A percentile compares a stretch with the other conserved stretches of the same genome.
Conservation (phyloP, 2,113 vertebrate species). For the Odocoileus virginianus region DNA sequence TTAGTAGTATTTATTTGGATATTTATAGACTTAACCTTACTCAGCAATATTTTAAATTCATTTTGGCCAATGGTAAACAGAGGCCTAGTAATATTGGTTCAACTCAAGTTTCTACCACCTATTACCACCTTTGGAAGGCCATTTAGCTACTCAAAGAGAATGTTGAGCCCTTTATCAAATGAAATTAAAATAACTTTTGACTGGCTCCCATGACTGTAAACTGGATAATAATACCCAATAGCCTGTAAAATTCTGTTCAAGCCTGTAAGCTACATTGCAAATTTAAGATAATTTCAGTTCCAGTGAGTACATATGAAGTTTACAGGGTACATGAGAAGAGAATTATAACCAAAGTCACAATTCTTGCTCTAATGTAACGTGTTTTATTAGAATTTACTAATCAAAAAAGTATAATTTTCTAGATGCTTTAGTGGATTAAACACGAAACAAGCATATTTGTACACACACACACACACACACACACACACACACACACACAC, state of each 20-base stretch:
- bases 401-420: background rate
- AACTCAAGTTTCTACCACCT: background rate
- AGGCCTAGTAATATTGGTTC: background rate
- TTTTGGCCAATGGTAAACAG: background rate
- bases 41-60: background rate
- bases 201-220: background rate
- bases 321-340: background rate
- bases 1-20: background rate
- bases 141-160: background rate
- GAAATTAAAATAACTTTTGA: background rate
- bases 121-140: background rate
- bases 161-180: background rate
- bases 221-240: background rate
- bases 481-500: background rate
- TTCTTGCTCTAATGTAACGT: background rate
- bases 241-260: background rate
- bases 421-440: background rate
- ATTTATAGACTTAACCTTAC: background rate
- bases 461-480: rapidly evolving
- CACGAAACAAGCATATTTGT: background rate
- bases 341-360: background rate
- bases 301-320: background rate
- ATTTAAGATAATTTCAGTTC: background rate
- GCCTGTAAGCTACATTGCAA: background rate
- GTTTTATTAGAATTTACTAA: background rate